A percentile compares a stretch with the other conserved stretches of the same genome.
Conservation (phyloP, 2,113 vertebrate genomes). For the Phycodurus eques region DNA sequence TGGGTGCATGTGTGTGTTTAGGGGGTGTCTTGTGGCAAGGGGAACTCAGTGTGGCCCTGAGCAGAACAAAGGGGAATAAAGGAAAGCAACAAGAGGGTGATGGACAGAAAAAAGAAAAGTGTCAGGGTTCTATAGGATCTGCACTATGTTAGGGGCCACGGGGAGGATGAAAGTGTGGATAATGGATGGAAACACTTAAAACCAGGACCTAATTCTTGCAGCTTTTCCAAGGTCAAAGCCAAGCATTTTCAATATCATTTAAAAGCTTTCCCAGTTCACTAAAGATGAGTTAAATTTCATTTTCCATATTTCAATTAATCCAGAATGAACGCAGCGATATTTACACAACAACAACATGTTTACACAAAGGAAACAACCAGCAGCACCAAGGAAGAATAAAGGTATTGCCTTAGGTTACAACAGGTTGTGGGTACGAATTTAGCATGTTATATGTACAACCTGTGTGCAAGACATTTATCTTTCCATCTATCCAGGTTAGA, state of each 20-base stretch:
- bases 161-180: neutral
- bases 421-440: no score
- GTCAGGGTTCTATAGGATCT: constrained; percentile 6
- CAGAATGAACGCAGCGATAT: neutral
- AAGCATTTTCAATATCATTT: neutral
- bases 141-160: neutral
- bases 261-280: neutral
- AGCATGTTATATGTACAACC: no score
- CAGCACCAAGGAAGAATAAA: neutral
- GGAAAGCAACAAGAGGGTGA: constrained; percentile 28
- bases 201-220: neutral
- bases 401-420: neutral
- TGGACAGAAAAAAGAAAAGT: constrained; percentile 21
- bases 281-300: neutral
- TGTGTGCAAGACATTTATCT: no score
- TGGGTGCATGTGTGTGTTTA: constrained; percentile 8
- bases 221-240: neutral
- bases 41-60: constrained; percentile 18
- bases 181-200: constrained; percentile 7
- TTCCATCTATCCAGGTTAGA: no score
- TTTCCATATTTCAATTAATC: neutral
- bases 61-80: constrained; percentile 39
- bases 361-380: neutral
- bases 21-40: constrained; percentile 18
- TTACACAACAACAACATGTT: neutral